Evolutionary conservation across 2,113 vertebrate species (phyloP).

Genomic region (Melanotaenia duboulayi): DNA sequence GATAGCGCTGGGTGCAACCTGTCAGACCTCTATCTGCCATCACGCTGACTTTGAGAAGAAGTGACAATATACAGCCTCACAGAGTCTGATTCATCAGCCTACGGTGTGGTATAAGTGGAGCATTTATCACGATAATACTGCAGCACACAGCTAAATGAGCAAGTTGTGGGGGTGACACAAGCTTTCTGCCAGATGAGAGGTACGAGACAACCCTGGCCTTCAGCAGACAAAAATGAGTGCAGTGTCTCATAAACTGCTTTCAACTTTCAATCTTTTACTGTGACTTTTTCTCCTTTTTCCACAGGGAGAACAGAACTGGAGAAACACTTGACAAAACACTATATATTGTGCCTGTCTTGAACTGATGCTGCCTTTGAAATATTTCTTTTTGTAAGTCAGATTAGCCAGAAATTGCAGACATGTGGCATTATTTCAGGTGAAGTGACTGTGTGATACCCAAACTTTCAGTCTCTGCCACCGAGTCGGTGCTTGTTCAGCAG

Average conservation of each 20-base stretch:
- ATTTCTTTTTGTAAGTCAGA: slow-evolving; percentile 56
- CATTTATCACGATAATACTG: slow-evolving; percentile 64
- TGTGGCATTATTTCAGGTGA: slow-evolving; percentile 27
- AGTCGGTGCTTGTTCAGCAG: slow-evolving; percentile 23
- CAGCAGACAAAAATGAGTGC: slow-evolving; percentile 34
- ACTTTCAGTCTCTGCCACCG: slow-evolving; percentile 17
- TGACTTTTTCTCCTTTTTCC: slow-evolving; percentile 25
- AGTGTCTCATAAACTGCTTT: slow-evolving; percentile 40
- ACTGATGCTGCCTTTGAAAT: slow-evolving; percentile 48
- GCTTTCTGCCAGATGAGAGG: slow-evolving; percentile 44
- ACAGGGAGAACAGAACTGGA: slow-evolving; percentile 14
- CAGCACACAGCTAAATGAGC: slow-evolving; percentile 60
- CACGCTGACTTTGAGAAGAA: slow-evolving; percentile 33
- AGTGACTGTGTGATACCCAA: background rate
- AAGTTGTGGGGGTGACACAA: slow-evolving; percentile 36
- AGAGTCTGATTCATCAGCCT: slow-evolving; percentile 50
- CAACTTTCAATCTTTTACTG: slow-evolving; percentile 13
- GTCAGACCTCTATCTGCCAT: slow-evolving; percentile 43
- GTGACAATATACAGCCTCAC: slow-evolving; percentile 16
- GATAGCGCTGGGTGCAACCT: slow-evolving; percentile 39
- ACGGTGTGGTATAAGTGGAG: slow-evolving; percentile 31
- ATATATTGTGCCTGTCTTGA: slow-evolving; percentile 18
- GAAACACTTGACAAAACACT: slow-evolving; percentile 9
- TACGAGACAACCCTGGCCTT: slow-evolving; percentile 42
- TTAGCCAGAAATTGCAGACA: slow-evolving; percentile 39